These are phyloP conservation scores for Ranitomeya variabilis DNA, from an alignment of 2,113 vertebrate genomes.

Conservation along the genomic window DNA sequence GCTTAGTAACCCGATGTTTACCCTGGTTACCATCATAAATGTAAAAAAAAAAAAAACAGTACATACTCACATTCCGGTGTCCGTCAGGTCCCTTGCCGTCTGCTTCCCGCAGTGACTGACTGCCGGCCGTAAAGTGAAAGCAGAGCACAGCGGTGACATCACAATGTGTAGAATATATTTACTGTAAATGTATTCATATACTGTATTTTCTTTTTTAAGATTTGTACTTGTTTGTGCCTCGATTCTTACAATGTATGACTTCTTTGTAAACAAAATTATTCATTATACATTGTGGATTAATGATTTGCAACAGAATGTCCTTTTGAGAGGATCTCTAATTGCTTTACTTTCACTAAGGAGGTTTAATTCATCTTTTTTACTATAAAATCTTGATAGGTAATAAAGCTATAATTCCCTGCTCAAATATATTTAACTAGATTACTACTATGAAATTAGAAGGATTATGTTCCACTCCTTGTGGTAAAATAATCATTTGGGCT, in stretches of 20 bases:
- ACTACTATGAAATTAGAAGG: slow-evolving; percentile 42
- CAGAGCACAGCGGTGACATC: too few species aligned
- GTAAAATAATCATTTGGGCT: slow-evolving; percentile 46
- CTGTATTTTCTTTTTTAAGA: too few species aligned
- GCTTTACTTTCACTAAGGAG: not conserved
- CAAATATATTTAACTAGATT: slow-evolving; percentile 44
- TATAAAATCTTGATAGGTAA: slow-evolving; percentile 24
- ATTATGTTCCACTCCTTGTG: slow-evolving; percentile 40
- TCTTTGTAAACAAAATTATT: not conserved
- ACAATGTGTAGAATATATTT: too few species aligned
- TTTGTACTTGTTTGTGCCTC: not conserved
- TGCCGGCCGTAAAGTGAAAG: too few species aligned
- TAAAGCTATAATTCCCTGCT: slow-evolving; percentile 32
- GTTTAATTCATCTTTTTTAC: not conserved
- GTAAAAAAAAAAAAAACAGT: too few species aligned
- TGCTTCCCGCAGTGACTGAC: too few species aligned
- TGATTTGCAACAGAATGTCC: not conserved
- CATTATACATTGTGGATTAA: slow-evolving; percentile 1
- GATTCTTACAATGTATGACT: not conserved
- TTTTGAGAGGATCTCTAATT: not conserved
- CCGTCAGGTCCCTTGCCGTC: too few species aligned
- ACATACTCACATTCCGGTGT: too few species aligned
- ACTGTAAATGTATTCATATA: too few species aligned
- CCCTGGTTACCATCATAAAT: too few species aligned
- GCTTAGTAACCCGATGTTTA: too few species aligned